Percentiles rank a stretch among this genome's conserved stretches.
Evolutionary conservation across 2,113 vertebrate species (phyloP).

Genomic region (Oreochromis tanganicae): DNA sequence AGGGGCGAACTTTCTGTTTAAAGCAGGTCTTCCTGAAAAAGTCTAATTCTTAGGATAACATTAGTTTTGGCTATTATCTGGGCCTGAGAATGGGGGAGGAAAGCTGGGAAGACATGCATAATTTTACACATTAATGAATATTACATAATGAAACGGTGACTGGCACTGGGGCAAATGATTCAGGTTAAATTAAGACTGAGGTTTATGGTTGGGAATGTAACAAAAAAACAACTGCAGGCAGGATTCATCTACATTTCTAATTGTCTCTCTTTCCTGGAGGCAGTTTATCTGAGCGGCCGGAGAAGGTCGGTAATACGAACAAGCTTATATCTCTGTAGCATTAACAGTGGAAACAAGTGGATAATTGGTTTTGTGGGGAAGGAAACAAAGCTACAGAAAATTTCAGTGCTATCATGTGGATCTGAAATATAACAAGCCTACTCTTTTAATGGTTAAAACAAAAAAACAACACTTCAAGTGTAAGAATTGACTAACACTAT

Average conservation of each 20-base stretch:
- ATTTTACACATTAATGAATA: background rate
- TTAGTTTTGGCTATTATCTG: background rate
- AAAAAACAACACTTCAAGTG: background rate
- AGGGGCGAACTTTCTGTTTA: background rate
- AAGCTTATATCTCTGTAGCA: background rate
- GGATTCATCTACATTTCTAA: background rate
- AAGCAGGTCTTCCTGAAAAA: conserved; percentile 9
- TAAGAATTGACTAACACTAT: background rate
- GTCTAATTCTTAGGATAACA: background rate
- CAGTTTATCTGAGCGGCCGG: background rate
- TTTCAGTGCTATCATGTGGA: background rate
- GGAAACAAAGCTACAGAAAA: background rate
- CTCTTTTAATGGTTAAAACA: background rate
- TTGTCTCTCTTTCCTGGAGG: background rate
- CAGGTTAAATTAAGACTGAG: background rate
- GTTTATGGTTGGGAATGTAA: background rate
- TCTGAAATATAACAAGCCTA: background rate
- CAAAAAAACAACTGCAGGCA: background rate
- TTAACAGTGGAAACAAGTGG: background rate
- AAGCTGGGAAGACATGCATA: background rate
- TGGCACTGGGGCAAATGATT: background rate
- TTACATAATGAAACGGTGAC: background rate
- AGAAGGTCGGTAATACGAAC: background rate
- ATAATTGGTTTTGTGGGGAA: background rate
- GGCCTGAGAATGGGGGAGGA: background rate